These are phyloP conservation scores for Tympanoctomys barrerae DNA, from an alignment of 2,797 vertebrate species.

Conservation along the genomic window DNA sequence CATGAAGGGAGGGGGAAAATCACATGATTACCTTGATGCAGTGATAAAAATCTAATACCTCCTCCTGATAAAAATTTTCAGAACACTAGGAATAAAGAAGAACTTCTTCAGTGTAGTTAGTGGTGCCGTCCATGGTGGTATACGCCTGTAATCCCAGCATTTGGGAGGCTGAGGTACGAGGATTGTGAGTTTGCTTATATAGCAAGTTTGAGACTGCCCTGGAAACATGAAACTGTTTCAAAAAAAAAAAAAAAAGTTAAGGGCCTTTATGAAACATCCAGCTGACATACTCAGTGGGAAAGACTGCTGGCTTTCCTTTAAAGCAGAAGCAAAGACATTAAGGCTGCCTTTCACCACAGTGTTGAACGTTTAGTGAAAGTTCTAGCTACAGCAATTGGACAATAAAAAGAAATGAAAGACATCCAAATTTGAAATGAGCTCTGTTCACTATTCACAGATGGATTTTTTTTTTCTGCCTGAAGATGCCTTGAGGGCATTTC, in stretches of 20 bases:
- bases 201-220: not conserved
- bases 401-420: conserved; percentile 14
- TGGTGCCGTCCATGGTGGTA: not conserved
- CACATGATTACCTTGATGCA: not conserved
- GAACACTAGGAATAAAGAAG: not conserved
- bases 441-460: not conserved
- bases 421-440: not conserved
- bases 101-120: not conserved
- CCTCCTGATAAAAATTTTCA: not conserved
- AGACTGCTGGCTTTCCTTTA: not conserved
- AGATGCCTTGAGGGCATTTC: too few relatives aligned
- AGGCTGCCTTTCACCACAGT: not conserved
- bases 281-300: not conserved
- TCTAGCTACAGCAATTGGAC: not conserved
- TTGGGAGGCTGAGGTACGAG: not conserved
- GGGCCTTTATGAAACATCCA: not conserved
- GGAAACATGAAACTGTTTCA: not conserved
- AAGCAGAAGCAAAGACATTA: not conserved
- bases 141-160: not conserved
- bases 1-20: not conserved
- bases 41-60: not conserved
- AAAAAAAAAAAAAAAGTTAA: not conserved
- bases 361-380: conserved; percentile 6
- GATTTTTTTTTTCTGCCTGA: too few relatives aligned
- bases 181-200: not conserved